Evolutionary conservation across 2,113 vertebrate genomes (phyloP).

Genomic region (Megaceryle torquata): DNA sequence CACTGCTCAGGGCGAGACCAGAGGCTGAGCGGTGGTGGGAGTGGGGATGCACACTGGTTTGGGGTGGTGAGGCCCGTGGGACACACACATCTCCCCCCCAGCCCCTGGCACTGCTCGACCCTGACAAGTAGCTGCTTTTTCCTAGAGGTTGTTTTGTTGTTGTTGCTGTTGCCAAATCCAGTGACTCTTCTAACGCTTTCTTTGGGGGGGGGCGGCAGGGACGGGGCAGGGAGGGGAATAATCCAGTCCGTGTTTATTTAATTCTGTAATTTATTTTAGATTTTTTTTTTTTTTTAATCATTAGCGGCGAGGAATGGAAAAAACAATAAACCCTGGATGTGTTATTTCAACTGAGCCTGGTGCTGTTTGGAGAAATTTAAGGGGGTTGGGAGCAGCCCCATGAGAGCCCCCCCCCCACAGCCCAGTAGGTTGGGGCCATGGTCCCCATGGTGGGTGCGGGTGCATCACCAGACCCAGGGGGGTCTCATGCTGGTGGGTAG

Average conservation of each 20-base stretch:
- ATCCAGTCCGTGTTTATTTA: constrained; percentile 74
- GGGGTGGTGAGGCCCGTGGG: rapidly evolving
- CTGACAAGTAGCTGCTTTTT: constrained; percentile 4
- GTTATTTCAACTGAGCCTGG: constrained; percentile 53
- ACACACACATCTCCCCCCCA: neutral
- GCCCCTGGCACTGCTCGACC: neutral
- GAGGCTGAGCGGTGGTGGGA: neutral
- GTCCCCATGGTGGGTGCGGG: rapidly evolving
- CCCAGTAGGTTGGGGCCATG: rapidly evolving
- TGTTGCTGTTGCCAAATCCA: constrained; percentile 52
- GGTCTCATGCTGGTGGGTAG: rapidly evolving
- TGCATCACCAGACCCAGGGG: rapidly evolving
- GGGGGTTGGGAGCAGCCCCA: neutral
- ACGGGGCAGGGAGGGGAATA: neutral
- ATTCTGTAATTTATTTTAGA: constrained; percentile 83
- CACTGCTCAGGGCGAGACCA: neutral
- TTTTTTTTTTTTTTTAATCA: constrained; percentile 69
- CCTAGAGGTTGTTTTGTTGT: constrained; percentile 27
- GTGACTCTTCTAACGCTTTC: constrained; percentile 29
- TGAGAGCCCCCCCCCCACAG: neutral
- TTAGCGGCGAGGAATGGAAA: constrained; percentile 68
- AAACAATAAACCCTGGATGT: constrained; percentile 73
- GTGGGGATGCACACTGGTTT: neutral
- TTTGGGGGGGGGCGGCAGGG: neutral
- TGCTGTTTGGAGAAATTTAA: constrained; percentile 2